Base-by-base conservation (phyloP, 2,113 vertebrate species). In the Alces alces region DNA sequence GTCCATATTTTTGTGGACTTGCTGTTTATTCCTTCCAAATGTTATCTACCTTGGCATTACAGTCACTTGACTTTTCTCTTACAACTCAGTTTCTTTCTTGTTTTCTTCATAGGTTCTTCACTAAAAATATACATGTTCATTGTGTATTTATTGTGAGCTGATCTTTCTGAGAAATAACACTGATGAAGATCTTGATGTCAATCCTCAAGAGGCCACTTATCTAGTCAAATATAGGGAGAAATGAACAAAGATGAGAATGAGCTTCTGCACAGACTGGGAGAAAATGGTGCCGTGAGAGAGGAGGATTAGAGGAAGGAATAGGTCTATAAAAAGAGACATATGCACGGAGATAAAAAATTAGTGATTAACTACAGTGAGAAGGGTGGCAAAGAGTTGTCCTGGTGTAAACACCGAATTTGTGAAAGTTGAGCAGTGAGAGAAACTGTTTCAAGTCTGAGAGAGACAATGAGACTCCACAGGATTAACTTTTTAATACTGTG, bases 221-320 rank as follows among this genome's bases (percentile, higher is more conserved):
- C 8, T 33, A n/a, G 13, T 57, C 14, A 3, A 28, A 28, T 55
- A 21, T 17, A 8, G 50, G 11, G 11, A 25, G 33, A 80, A 89
- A 55, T 47, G 5, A 50, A 19, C 5, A 36, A 47, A 27, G 9
- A 5, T 50, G 45, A 25, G 15, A 60, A 84, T 43, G 17, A 47
- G 2, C 10, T 73, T 39, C 45, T 73, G 55, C 36, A 78, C 5
- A 57, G 64, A 33, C 7, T 2, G 25, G 54, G 15, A 58, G 25
- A 16, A 15, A 12, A 23, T 52, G 82, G 52, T 11, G 0, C 0
- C 0, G 0, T 27, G 27, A 76, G 11, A 55, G 5, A 83, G 1
- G 6, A 33, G 76, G 25, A 6, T 57, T 10, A 61, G 19, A 73
- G 15, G 11, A 54, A 45, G 17, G 17, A 58, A 78, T 16, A 36